Evolutionary conservation across 2,888 invertebrate species (phyloP).

Genomic region (Ditula angustiorana): DNA sequence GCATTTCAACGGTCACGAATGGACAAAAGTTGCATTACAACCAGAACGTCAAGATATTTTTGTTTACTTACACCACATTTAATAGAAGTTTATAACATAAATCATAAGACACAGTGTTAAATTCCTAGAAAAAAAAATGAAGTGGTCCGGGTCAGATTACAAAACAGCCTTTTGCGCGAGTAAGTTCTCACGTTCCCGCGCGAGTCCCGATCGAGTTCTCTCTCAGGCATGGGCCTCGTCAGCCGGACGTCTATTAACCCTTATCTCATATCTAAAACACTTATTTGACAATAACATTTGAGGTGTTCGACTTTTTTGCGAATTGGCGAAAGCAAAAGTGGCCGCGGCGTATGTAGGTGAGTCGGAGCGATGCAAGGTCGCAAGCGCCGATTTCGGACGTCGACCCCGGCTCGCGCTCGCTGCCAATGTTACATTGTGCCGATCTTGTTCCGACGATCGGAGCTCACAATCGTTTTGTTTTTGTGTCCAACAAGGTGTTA

Average conservation of each 20-base stretch:
- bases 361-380: slow-evolving; percentile 79
- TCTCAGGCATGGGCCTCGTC: not conserved
- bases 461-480: slow-evolving; percentile 48
- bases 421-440: slow-evolving; percentile 56
- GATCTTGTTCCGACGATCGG: slow-evolving; percentile 44
- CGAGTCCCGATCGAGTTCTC: not conserved
- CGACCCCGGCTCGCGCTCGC: slow-evolving; percentile 62
- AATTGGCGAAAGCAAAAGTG: slow-evolving; percentile 84
- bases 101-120: too few species aligned
- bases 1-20: too few species aligned
- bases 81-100: too few species aligned
- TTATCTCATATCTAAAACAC: not conserved
- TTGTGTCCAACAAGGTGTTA: slow-evolving; percentile 32
- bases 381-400: slow-evolving; percentile 83
- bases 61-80: too few species aligned
- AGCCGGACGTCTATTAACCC: not conserved
- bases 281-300: slow-evolving; percentile 32
- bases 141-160: not conserved
- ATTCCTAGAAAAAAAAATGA: not conserved
- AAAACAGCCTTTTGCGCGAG: not conserved
- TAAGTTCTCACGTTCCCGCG: not conserved
- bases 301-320: slow-evolving; percentile 68
- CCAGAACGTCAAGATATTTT: too few species aligned
- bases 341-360: slow-evolving; percentile 81
- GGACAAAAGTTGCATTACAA: too few species aligned